Base-by-base conservation (phyloP, 1,140 invertebrate genomes). In the Procambarus virginalis region DNA sequence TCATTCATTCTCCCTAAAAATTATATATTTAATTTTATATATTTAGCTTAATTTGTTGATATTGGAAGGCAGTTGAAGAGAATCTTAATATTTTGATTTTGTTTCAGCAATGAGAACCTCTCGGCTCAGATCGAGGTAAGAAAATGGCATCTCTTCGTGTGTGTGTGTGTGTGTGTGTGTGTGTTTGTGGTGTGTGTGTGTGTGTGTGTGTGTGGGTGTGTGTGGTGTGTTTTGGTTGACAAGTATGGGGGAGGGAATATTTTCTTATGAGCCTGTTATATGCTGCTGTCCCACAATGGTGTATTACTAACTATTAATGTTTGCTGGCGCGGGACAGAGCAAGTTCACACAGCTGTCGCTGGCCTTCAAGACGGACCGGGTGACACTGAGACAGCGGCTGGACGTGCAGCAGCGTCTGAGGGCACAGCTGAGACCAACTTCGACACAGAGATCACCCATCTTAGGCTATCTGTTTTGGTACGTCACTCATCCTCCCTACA, bases 331-430 rank as follows among this genome's bases (percentile, higher is more conserved):
- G 34, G 34, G 60, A 20, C 93, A 95, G 95, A 93, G 92, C 87
- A 95, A 94, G 90, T 95, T 94, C 92, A 93, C 93, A 10, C 93
- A 93, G 81, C 93, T 95, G 17, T 93, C 94, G 2, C 91, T 95
- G 79, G 95, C 95, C n/a, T 95, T 95, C 92, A 94, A 94, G 90
- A 95, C 95, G 77, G 95, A 95, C 92, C 94, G 94, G 82, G 91
- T 94, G 58, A 95, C 95, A 6, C 91, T 95, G 10, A 92, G 93
- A 2, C 93, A 94, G 84, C 92, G 95, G 79, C 90, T 94, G 45
- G 94, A 94, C 58, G 93, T 95, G 3, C 95, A 95, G 92, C 93
- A 94, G 79, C 93, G 94, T 55, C 94, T 95, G n/a, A 92, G 95
- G 76, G 95, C 92, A 93, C 94, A 48, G 94, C 94, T 0, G 95